Conservation (phyloP, 2,888 invertebrate genomes). For the Flexamia atlantica region DNA sequence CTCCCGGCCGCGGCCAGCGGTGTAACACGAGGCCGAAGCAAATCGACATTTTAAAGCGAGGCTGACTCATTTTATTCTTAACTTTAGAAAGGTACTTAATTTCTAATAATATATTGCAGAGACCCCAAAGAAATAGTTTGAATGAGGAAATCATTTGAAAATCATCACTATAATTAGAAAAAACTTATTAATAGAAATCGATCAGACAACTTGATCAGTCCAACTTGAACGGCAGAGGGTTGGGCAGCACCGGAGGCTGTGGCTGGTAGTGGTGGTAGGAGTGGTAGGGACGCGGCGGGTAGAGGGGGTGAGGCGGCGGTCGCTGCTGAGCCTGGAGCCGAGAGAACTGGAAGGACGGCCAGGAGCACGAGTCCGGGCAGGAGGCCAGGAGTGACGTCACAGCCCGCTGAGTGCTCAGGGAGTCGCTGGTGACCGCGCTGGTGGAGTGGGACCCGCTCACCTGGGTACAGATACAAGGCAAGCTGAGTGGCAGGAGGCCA, state of each 20-base stretch:
- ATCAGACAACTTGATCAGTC: background rate
- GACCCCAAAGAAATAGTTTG: too few species aligned
- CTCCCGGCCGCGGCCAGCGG: background rate
- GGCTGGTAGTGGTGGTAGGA: background rate
- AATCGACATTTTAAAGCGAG: too few species aligned
- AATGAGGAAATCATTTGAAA: too few species aligned
- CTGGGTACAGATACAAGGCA: background rate
- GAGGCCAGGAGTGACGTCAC: constrained; percentile 26
- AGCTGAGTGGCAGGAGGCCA: too few species aligned
- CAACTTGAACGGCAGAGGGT: background rate
- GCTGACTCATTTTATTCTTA: too few species aligned
- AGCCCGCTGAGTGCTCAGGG: constrained; percentile 8
- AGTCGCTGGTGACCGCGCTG: background rate
- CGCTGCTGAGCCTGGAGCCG: constrained; percentile 1
- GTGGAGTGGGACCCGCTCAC: constrained; percentile 1
- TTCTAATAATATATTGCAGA: too few species aligned
- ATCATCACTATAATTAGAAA: too few species aligned
- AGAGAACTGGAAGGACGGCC: constrained; percentile 42
- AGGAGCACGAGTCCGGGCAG: constrained; percentile 33
- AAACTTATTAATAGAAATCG: too few species aligned
- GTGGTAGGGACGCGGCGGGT: background rate
- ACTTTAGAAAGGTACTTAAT: too few species aligned
- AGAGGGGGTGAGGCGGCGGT: background rate
- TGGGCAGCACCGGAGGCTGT: background rate
- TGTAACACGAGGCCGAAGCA: too few species aligned